Percentiles rank a stretch among this genome's conserved stretches.
phyloP scores from a whole-genome alignment of 2,888 invertebrate genomes.

The Girardia tigrina region DNA sequence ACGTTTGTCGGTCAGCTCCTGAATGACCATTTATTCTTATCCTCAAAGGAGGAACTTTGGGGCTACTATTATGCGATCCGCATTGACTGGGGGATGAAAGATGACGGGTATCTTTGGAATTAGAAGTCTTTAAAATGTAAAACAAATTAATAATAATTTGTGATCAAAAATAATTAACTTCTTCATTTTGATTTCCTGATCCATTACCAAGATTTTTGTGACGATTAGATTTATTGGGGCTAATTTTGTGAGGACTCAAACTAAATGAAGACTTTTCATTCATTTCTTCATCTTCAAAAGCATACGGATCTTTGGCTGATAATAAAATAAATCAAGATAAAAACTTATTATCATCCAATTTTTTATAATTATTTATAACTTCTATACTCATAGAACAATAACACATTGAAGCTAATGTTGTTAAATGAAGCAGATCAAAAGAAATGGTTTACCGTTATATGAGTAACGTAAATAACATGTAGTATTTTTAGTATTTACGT shows the following conservation, averaged over 20 bases:
- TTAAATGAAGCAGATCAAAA: too few species aligned
- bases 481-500: too few species aligned
- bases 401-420: too few species aligned
- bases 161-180: not conserved
- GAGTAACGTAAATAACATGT: too few species aligned
- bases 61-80: conserved; percentile 5
- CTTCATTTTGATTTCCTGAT: not conserved
- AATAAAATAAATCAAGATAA: too few species aligned
- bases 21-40: not conserved
- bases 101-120: not conserved
- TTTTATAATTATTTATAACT: too few species aligned
- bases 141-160: too few species aligned
- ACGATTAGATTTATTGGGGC: conserved; percentile 21
- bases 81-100: conserved; percentile 5
- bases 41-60: not conserved
- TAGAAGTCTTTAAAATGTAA: not conserved
- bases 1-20: not conserved
- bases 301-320: conserved; percentile 31
- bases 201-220: not conserved
- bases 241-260: conserved; percentile 16
- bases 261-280: not conserved
- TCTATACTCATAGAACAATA: too few species aligned
- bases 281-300: conserved; percentile 34
- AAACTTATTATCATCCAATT: too few species aligned
- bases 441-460: too few species aligned